Conservation (phyloP, 2,888 invertebrate genomes). For the Phyto melanocephala region DNA sequence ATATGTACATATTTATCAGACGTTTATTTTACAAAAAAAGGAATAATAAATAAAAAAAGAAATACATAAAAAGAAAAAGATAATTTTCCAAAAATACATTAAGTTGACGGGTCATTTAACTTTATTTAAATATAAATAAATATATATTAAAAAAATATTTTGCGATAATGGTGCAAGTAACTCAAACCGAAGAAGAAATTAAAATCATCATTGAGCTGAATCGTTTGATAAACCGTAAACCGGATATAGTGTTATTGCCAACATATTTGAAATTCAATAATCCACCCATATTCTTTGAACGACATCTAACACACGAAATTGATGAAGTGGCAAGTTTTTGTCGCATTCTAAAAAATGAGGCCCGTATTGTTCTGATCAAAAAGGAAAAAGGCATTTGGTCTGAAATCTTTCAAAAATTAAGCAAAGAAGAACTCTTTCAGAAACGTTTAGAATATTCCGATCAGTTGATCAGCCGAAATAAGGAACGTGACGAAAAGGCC, state of each 20-base stretch:
- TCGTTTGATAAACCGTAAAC: conserved; percentile 73
- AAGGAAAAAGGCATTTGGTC: conserved; percentile 75
- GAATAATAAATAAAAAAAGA: neutral
- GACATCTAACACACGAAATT: conserved; percentile 75
- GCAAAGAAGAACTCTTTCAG: conserved; percentile 72
- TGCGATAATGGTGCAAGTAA: conserved; percentile 75
- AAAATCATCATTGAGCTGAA: conserved; percentile 77
- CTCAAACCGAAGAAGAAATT: conserved; percentile 77
- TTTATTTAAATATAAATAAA: neutral
- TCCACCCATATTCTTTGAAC: conserved; percentile 78
- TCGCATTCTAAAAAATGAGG: conserved; percentile 76
- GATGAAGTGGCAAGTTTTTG: conserved; percentile 77
- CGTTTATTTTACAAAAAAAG: neutral
- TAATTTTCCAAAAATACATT: neutral
- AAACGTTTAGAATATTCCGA: conserved; percentile 76
- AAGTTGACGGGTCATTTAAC: conserved; percentile 32
- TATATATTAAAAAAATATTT: neutral
- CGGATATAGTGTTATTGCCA: conserved; percentile 76
- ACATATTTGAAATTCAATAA: conserved; percentile 77
- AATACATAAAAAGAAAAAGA: neutral
- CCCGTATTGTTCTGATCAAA: conserved; percentile 75
- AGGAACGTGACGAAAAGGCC: conserved; percentile 74
- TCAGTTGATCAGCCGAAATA: conserved; percentile 73
- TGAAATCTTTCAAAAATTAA: conserved; percentile 74
- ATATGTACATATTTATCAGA: neutral